phyloP scores from a whole-genome alignment of 2,113 vertebrate genomes.

The Boulengeromyrus knoepffleri region DNA sequence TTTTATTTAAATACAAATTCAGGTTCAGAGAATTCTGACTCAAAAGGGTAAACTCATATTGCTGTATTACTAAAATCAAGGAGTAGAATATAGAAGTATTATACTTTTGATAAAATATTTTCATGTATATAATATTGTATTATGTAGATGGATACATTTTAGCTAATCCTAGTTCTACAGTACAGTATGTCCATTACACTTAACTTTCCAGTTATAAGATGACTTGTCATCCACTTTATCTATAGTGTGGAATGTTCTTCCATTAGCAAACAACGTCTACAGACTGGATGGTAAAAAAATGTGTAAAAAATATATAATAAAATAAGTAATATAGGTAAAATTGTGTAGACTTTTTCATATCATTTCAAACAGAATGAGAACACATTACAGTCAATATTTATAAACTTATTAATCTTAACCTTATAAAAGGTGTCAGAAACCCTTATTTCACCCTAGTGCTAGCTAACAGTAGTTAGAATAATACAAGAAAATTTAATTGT shows the following conservation, averaged over 20 bases:
- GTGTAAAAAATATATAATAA: not conserved
- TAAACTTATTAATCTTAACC: not conserved
- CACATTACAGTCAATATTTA: not conserved
- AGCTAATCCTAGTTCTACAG: not conserved
- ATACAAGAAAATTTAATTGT: not conserved
- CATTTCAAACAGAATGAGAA: not conserved
- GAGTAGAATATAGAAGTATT: not conserved
- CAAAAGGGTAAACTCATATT: not conserved
- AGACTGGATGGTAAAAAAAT: not conserved
- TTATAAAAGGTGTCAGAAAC: not conserved
- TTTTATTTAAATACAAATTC: not conserved
- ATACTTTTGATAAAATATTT: not conserved
- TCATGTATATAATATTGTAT: not conserved
- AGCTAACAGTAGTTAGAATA: not conserved
- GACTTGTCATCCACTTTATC: not conserved
- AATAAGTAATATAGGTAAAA: not conserved
- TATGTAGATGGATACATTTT: not conserved
- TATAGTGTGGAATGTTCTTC: not conserved
- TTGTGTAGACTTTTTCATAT: not conserved
- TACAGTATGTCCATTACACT: not conserved
- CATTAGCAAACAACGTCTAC: not conserved
- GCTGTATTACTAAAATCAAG: not conserved
- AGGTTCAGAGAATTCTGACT: not conserved
- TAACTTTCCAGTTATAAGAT: not conserved
- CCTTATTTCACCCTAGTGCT: not conserved